Conservation (phyloP, 1,140 invertebrate genomes). For the Anoplophora glabripennis region DNA sequence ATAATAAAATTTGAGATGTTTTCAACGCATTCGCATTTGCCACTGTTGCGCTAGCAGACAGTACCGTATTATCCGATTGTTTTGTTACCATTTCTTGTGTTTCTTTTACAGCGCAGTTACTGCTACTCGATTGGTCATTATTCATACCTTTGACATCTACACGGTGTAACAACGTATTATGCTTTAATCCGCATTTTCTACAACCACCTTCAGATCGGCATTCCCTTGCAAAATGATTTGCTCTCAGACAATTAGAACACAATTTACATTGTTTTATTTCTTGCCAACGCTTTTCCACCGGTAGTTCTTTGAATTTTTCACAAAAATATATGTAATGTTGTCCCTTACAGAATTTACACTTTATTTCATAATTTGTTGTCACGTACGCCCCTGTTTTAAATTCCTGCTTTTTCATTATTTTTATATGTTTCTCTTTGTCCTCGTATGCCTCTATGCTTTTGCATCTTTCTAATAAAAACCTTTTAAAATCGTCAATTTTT, state of each 20-base stretch:
- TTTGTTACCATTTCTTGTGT: not conserved
- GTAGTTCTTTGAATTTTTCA: not conserved
- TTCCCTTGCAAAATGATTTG: slow-evolving; percentile 12
- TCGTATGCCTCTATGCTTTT: not conserved
- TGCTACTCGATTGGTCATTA: not conserved
- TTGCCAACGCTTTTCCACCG: not conserved
- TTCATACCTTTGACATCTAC: not conserved
- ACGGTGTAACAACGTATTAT: slow-evolving; percentile 21
- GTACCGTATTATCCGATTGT: not conserved
- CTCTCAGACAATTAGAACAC: slow-evolving; percentile 16
- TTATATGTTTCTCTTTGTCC: not conserved
- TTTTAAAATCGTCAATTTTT: not conserved
- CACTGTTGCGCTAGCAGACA: not conserved
- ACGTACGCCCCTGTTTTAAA: not conserved
- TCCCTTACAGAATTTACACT: not conserved
- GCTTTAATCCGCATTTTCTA: slow-evolving; percentile 16
- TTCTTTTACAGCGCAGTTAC: not conserved
- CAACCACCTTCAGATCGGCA: slow-evolving; percentile 15
- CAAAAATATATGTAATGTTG: not conserved
- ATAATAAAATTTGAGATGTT: not conserved
- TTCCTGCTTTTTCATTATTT: not conserved
- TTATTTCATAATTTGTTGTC: not conserved
- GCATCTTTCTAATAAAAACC: not conserved
- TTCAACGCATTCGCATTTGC: not conserved
- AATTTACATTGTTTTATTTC: not conserved